These are phyloP conservation scores for Eugnorisma glareosa DNA, from an alignment of 2,888 invertebrate species.

Conservation along the genomic window DNA sequence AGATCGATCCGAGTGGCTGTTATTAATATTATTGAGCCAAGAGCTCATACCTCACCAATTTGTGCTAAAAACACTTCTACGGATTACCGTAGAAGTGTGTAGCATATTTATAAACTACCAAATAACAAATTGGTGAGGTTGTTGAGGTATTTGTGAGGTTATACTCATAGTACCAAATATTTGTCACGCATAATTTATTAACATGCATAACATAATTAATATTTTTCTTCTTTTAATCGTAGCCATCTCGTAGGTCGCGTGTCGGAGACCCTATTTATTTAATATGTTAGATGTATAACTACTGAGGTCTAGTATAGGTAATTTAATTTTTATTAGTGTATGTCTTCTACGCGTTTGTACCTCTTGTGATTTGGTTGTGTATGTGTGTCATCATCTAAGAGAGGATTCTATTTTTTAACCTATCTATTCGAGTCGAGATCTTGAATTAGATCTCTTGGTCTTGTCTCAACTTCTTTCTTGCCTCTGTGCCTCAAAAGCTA, in stretches of 20 bases:
- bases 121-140: too few species aligned
- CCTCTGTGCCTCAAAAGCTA: neutral
- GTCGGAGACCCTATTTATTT: neutral
- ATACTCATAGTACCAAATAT: too few species aligned
- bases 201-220: neutral
- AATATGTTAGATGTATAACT: too few species aligned
- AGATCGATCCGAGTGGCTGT: too few species aligned
- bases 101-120: too few species aligned
- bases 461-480: neutral
- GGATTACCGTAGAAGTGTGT: too few species aligned
- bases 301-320: neutral
- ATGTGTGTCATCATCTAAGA: neutral
- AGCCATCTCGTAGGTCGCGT: neutral
- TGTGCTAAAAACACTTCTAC: too few species aligned
- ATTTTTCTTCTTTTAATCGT: neutral
- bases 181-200: too few species aligned
- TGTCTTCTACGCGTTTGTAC: neutral
- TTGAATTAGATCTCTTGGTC: neutral
- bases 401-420: neutral
- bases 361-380: neutral
- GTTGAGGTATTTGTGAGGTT: too few species aligned
- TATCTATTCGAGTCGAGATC: neutral
- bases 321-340: neutral
- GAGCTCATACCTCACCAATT: too few species aligned
- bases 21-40: too few species aligned